Base-by-base conservation (phyloP, 2,888 invertebrate species). In the Brachyopa scutellaris region DNA sequence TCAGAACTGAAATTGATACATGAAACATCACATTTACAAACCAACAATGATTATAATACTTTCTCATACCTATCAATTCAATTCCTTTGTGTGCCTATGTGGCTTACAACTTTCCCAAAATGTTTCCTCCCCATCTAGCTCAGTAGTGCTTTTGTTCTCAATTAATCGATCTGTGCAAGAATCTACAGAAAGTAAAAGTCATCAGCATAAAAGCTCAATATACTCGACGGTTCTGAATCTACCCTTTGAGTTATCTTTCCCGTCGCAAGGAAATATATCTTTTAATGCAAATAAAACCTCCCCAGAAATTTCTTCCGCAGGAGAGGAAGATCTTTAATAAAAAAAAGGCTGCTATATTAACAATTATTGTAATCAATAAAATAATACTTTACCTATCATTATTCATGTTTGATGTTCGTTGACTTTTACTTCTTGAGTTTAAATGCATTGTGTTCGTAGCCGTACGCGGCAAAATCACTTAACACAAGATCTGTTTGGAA, bases 281-380 rank as follows among this genome's bases (percentile, higher is more conserved):
- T 61, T 45, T n/a, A 33, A 45, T 19, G 42, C 59, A 31, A 9
- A 61, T 45, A 61, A 61, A 61, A 45, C 45, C 59, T 61, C 59
- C 31, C 31, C 31, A 61, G 45, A 45, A 61, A 45, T 17, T 31
- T 45, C 21, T 40, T 61, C 45, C 19, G 42, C 59, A 31, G 42
- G 59, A 45, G 59, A 45, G 3, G 42, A 59, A 45, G 42, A 59
- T 15, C 59, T 59, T 59, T 29, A 45, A 45, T 59, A 3, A 45
- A 45, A 45, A 21, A 55, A 6, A 55, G 8, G 36, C n/a, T 21
- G 36, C 5, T 36, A 55, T 17, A 31, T 47, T 47, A 42, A 40
- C 17, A 45, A 45, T 5, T 5, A 26, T 5, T 21, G 21, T 21
- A 45, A 45, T 21, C 13, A 45, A 57, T 17, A 42, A 29, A 59